Evolutionary conservation across 1,140 invertebrate species (phyloP).

Genomic region (Kradibia gibbosae): DNA sequence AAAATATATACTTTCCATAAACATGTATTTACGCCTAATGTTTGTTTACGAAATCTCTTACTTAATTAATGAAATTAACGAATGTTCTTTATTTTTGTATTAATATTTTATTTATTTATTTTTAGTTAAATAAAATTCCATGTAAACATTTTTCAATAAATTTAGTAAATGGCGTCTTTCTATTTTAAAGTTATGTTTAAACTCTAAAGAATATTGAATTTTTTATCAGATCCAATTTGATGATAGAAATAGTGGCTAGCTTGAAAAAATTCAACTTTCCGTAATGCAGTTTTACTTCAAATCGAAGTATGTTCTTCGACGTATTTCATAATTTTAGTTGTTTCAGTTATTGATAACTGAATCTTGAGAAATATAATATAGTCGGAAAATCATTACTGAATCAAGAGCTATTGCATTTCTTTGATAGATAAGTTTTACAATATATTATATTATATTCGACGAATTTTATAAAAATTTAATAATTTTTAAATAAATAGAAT

Average conservation of each 20-base stretch:
- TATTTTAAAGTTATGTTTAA: too few relatives aligned
- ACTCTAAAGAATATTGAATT: not conserved
- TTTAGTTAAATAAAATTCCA: too few relatives aligned
- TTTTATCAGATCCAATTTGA: conserved; percentile 8
- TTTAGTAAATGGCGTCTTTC: too few relatives aligned
- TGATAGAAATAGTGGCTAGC: not conserved
- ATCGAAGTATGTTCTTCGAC: not conserved
- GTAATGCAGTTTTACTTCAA: not conserved
- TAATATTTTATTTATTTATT: too few relatives aligned
- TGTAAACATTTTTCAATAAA: too few relatives aligned
- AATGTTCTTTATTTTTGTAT: too few relatives aligned
- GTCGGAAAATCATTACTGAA: not conserved
- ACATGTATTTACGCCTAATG: too few relatives aligned
- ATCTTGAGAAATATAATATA: not conserved
- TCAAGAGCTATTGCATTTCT: not conserved
- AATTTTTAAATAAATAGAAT: too few relatives aligned
- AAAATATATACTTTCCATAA: too few relatives aligned
- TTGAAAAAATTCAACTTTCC: not conserved
- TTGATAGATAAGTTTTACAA: not conserved
- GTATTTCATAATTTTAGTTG: not conserved
- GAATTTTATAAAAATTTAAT: too few relatives aligned
- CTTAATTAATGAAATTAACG: too few relatives aligned
- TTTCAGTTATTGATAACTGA: conserved; percentile 6
- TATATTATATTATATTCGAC: not conserved
- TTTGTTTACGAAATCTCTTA: too few relatives aligned